Evolutionary conservation across 1,140 invertebrate genomes (phyloP).

Genomic region (Procambarus virginalis): DNA sequence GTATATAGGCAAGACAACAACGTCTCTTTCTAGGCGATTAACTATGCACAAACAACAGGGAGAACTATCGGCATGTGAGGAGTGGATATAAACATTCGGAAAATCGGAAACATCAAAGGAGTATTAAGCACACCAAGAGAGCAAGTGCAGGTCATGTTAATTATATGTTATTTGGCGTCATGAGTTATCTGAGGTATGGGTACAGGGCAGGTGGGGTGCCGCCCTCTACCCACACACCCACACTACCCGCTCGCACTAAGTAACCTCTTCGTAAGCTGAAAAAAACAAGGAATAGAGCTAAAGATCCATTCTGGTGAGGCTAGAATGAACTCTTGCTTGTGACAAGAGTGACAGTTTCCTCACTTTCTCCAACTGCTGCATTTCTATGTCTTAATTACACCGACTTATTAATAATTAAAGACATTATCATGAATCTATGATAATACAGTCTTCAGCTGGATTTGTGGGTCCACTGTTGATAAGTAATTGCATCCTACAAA

Average conservation of each 20-base stretch:
- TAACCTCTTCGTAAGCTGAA: neutral
- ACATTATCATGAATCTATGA: neutral
- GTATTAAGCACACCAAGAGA: too few species aligned
- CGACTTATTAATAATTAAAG: conserved; percentile 19
- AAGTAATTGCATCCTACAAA: neutral
- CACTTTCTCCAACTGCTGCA: neutral
- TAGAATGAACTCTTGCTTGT: neutral
- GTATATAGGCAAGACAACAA: too few species aligned
- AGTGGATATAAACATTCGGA: too few species aligned
- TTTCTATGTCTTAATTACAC: conserved; percentile 10
- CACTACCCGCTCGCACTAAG: neutral
- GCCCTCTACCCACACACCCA: too few species aligned
- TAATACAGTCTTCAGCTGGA: conserved; percentile 4
- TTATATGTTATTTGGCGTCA: too few species aligned
- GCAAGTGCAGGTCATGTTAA: too few species aligned
- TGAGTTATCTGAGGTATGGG: too few species aligned
- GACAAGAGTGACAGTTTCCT: neutral
- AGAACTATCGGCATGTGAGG: too few species aligned
- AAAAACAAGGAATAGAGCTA: neutral
- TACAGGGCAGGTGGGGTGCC: too few species aligned
- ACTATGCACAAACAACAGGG: too few species aligned
- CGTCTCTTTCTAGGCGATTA: too few species aligned
- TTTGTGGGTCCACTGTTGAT: neutral
- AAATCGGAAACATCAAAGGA: too few species aligned
- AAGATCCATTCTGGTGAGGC: neutral